Base-by-base conservation (phyloP, 2,888 invertebrate genomes). In the Acleris holmiana region DNA sequence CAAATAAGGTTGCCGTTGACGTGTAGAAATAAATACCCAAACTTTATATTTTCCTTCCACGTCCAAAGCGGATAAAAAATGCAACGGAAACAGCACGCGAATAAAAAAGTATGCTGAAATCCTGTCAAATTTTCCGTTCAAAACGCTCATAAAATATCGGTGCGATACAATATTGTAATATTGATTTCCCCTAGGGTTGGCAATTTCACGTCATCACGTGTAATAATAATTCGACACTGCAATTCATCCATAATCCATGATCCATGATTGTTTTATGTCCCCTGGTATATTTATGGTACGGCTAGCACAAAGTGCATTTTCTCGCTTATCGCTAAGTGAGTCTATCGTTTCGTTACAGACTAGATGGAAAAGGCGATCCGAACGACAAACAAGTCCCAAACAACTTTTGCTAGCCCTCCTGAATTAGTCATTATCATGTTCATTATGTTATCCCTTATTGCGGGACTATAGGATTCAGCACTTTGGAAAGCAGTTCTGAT, bases 71-170 rank as follows among this genome's bases (percentile, higher is more conserved):
- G 19, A 55, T 46, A 18, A 10, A 56, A 74, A 48, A 41, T 13
- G 55, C 40, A 47, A 40, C 65, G 62, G 23, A 48, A 40, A 40
- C 46, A 64, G 25, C 50, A 44, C 61, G 46, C 29, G 54, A 59
- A 63, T 49, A 61, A 68, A 77, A 69, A 67, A 68, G 61, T 70
- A 67, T 68, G 71, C 73, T 74, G 71, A 77, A 78, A 75, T 73
- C 73, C 75, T 67, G 76, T 75, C 73, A 74, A 74, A 76, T 79
- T 73, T 77, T 68, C 74, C 67, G 73, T 69, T 71, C 67, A 69
- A 74, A 76, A 77, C 76, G 73, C 74, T 73, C 53, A 66, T 67
- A 71, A 76, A 80, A 67, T 48, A 56, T 60, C 51, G 40, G 23
- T 44, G 47, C 53, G 64, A 51, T 57, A 47, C 58, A 63, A 53